These are phyloP conservation scores for Acrocephalus arundinaceus DNA, from an alignment of 2,113 vertebrate genomes.

Conservation along the genomic window DNA sequence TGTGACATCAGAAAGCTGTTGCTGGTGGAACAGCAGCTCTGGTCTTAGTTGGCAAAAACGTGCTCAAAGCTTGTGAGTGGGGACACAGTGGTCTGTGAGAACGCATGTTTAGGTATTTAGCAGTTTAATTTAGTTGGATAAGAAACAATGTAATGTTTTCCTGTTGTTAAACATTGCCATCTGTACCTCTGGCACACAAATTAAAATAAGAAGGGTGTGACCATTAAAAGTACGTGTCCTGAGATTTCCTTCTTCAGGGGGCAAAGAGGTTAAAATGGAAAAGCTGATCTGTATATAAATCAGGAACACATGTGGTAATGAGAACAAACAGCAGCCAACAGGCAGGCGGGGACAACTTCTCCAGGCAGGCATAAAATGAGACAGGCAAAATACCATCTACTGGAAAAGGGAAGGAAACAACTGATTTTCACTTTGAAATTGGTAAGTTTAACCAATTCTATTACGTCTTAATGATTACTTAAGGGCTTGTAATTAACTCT, in stretches of 20 bases:
- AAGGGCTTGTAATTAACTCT: not conserved
- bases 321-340: slow-evolving; percentile 59
- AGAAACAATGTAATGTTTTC: slow-evolving; percentile 53
- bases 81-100: slow-evolving; percentile 5
- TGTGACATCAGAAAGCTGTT: not conserved
- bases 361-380: slow-evolving; percentile 18
- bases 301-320: slow-evolving; percentile 53
- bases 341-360: not conserved
- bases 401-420: not conserved
- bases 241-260: slow-evolving; percentile 61
- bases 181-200: slow-evolving; percentile 51
- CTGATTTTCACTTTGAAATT: not conserved
- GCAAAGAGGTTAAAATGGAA: slow-evolving; percentile 61
- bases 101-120: slow-evolving; percentile 26
- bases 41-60: slow-evolving; percentile 15
- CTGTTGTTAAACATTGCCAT: slow-evolving; percentile 63
- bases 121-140: slow-evolving; percentile 51
- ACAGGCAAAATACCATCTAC: not conserved
- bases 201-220: slow-evolving; percentile 61
- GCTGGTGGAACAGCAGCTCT: not conserved
- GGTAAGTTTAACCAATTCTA: not conserved
- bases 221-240: slow-evolving; percentile 50
- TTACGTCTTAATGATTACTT: not conserved
- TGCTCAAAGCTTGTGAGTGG: not conserved
- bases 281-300: slow-evolving; percentile 39